Base-by-base conservation (phyloP, 2,888 invertebrate species). In the Conchocele bisecta region DNA sequence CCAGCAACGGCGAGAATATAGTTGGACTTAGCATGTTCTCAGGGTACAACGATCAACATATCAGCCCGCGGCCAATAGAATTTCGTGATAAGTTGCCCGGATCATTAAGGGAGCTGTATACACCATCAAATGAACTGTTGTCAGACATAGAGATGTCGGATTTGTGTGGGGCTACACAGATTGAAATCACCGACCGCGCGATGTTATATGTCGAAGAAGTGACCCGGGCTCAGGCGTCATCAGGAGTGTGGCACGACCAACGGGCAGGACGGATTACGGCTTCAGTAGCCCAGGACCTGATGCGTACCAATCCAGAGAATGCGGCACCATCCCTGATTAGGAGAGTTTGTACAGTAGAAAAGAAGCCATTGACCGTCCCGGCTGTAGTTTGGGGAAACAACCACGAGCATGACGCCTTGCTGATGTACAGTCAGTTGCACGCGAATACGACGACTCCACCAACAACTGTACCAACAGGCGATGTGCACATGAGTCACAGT, bases 241-340 rank as follows among this genome's bases (percentile, higher is more conserved):
- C 51, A n/a, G 2, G 20, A 4, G 33, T 51, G 11, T 33, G 51
- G 51, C 51, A 51, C 26, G 51, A 51, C 5, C 51, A 51, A 22
- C 15, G 51, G 15, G 33, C 17, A 28, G 51, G 51, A 33, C 31
- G 33, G 2, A 20, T 51, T 11, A 51, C 51, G 11, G 17, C 51
- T 11, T 33, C 51, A 31, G 22, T 22, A 33, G 51, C 22, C 4
- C 33, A 33, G 7, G 33, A 51, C 11, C 11, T 51, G n/a, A n/a
- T n/a, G n/a, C n/a, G n/a, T 3, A 51, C 51, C 15, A 22, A 51
- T 15, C 9, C 17, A 3, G 7, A 7, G 17, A 29, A 33, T 7
- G 33, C 51, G 6, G 51, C 51, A 51, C 51, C 33, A 15, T 28
- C 29, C 11, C 17, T 51, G 2, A 4, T 51, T 3, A 51, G 35